A percentile compares a stretch with the other conserved stretches of the same genome.
Conservation (phyloP, 2,888 invertebrate species). For the Thecocarcelia acutangulata region DNA sequence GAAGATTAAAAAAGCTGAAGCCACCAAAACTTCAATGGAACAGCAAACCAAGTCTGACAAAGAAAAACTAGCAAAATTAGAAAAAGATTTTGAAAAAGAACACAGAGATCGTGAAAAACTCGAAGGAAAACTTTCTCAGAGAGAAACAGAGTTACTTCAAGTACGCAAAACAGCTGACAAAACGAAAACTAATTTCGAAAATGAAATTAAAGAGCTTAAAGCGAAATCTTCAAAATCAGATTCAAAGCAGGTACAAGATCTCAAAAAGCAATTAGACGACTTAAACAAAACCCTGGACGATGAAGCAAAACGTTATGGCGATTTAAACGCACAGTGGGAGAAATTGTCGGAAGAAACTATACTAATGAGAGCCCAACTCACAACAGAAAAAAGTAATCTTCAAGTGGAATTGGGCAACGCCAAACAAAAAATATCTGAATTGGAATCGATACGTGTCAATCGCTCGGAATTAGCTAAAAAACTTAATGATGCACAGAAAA, state of each 20-base stretch:
- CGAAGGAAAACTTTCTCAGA: constrained; percentile 85
- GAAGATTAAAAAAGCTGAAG: constrained; percentile 82
- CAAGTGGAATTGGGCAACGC: constrained; percentile 82
- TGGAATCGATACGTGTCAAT: constrained; percentile 77
- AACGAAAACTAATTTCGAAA: constrained; percentile 86
- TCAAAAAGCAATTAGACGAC: constrained; percentile 82
- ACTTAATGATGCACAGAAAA: constrained; percentile 77
- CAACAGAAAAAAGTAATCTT: constrained; percentile 90
- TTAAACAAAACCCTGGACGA: constrained; percentile 86
- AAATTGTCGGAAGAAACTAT: constrained; percentile 92
- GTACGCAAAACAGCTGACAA: constrained; percentile 87
- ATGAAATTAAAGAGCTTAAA: constrained; percentile 89
- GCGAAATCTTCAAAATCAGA: constrained; percentile 85
- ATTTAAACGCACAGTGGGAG: constrained; percentile 91
- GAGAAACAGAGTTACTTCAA: constrained; percentile 83
- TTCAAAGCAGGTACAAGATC: constrained; percentile 86
- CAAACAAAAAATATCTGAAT: constrained; percentile 76
- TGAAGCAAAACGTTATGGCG: constrained; percentile 89
- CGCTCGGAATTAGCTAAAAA: constrained; percentile 77
- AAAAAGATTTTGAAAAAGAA: constrained; percentile 86
- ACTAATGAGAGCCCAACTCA: constrained; percentile 90
- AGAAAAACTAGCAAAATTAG: constrained; percentile 82
- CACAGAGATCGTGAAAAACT: constrained; percentile 85
- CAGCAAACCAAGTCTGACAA: constrained; percentile 81
- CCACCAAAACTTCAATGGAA: constrained; percentile 81